These are phyloP conservation scores for Hirtodrosophila alboralis DNA, from an alignment of 2,888 invertebrate genomes.

Conservation along the genomic window DNA sequence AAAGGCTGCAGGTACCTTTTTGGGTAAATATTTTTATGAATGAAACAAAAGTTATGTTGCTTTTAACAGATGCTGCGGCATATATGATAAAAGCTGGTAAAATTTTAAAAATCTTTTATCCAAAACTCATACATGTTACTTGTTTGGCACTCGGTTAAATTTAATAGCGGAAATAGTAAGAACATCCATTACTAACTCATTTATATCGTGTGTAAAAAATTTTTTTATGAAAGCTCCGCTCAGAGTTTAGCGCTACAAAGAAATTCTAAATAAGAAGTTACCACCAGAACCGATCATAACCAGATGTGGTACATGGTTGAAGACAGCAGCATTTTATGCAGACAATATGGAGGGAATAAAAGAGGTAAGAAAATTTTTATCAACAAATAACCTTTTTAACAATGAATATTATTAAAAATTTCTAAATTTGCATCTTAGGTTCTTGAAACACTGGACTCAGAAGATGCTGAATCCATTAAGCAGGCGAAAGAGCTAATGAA, in stretches of 20 bases:
- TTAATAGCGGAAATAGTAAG: slow-evolving; percentile 1
- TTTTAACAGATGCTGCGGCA: slow-evolving; percentile 3
- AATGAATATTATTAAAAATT: not conserved
- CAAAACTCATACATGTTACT: not conserved
- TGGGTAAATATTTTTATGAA: too few relatives aligned
- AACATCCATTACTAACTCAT: slow-evolving; percentile 2
- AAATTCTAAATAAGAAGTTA: slow-evolving; percentile 29
- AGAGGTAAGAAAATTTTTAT: slow-evolving; percentile 6
- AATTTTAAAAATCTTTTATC: not conserved
- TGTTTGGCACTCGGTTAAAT: not conserved
- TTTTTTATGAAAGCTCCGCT: not conserved
- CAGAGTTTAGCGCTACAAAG: slow-evolving; percentile 1
- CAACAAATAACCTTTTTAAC: too few relatives aligned
- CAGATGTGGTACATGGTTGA: slow-evolving; percentile 37
- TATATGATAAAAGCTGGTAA: slow-evolving; percentile 4
- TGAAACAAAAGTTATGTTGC: not conserved
- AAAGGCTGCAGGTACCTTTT: too few relatives aligned
- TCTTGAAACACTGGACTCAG: slow-evolving; percentile 6
- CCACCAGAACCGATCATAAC: slow-evolving; percentile 36
- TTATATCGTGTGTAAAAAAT: not conserved
- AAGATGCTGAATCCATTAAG: slow-evolving; percentile 3
- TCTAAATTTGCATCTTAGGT: slow-evolving; percentile 1
- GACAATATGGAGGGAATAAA: slow-evolving; percentile 1
- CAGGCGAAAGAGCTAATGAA: not conserved
- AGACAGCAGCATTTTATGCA: slow-evolving; percentile 26